These are phyloP conservation scores for Myiozetetes cayanensis DNA, from an alignment of 2,113 vertebrate species.

Conservation along the genomic window DNA sequence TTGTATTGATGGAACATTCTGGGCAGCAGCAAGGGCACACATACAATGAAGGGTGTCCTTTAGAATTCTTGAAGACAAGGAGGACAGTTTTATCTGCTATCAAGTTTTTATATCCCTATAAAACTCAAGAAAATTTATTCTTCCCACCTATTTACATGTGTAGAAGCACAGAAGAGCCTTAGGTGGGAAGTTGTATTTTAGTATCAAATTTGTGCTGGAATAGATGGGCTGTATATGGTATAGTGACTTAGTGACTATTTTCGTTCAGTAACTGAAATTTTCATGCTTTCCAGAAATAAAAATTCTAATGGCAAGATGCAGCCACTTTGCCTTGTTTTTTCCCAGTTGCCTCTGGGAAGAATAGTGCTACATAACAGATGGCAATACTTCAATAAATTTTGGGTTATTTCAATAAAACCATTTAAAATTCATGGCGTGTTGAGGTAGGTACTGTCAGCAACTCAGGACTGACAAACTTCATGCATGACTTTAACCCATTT, in stretches of 20 bases:
- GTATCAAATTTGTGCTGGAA: neutral
- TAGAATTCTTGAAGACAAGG: neutral
- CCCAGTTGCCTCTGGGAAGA: neutral
- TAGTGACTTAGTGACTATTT: neutral
- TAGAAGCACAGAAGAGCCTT: neutral
- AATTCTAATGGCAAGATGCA: neutral
- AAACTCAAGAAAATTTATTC: neutral
- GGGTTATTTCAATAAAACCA: neutral
- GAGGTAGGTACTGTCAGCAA: neutral
- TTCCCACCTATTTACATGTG: neutral
- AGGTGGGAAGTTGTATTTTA: neutral
- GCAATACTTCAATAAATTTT: neutral
- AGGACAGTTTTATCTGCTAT: neutral
- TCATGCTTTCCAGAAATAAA: neutral
- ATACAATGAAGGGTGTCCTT: fast-evolving
- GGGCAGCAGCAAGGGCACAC: neutral
- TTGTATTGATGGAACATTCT: neutral
- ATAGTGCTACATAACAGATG: neutral
- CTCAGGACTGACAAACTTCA: slow-evolving; percentile 9
- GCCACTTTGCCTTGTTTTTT: neutral
- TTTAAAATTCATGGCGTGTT: neutral
- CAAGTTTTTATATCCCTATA: neutral
- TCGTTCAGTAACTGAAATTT: neutral
- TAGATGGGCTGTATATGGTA: neutral
- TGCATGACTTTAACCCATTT: neutral